Evolutionary conservation across 2,888 invertebrate species (phyloP), one percentile per base, ranked within the genome.

Genomic region (Drosophila rellima): DNA sequence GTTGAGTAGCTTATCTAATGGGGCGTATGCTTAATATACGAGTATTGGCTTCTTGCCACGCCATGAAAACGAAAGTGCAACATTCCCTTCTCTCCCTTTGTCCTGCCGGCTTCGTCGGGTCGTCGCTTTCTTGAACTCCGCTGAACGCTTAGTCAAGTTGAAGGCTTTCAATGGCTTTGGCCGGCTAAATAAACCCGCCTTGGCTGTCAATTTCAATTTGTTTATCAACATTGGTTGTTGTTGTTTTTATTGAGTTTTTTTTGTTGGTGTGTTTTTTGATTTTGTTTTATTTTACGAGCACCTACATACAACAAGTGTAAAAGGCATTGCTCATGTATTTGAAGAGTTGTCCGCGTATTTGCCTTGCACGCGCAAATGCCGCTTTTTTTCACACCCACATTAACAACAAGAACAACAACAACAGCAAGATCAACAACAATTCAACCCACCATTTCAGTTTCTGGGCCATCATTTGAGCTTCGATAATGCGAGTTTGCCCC

Each of bases 111-210:
- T 33, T 23, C 10, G 39, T 6, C 37, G 55, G 45, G 23, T 42
- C 61, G 45, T 42, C 15, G 40, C 20, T 23, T 48, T 29, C 18
- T 23, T 69, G 79, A 78, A 68, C 74, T 71, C 54, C 62, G 23
- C 33, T 67, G 67, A 75, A 72, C 75, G 76, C 56, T 71, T 71
- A 79, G 69, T 80, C 83, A 88, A 82, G 82, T 82, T 82, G 88
- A 82, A 82, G 88, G 82, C 76, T 78, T 75, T 72, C 26, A 37
- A 47, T 47, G 45, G 45, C 61, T 78, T 78, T 75, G 56, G 60
- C 77, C 69, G 85, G 71, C 88, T 84, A 70, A 84, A 78, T 68
- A 82, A 85, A 75, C 75, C 79, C 88, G 85, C 88, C 81, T 78
- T 81, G 88, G 84, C 74, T 67, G 74, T 64, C 88, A 81, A 87